A percentile compares a stretch with the other conserved stretches of the same genome.
These are phyloP conservation scores for Aythya baeri DNA, from an alignment of 2,113 vertebrate species.

Conservation along the genomic window DNA sequence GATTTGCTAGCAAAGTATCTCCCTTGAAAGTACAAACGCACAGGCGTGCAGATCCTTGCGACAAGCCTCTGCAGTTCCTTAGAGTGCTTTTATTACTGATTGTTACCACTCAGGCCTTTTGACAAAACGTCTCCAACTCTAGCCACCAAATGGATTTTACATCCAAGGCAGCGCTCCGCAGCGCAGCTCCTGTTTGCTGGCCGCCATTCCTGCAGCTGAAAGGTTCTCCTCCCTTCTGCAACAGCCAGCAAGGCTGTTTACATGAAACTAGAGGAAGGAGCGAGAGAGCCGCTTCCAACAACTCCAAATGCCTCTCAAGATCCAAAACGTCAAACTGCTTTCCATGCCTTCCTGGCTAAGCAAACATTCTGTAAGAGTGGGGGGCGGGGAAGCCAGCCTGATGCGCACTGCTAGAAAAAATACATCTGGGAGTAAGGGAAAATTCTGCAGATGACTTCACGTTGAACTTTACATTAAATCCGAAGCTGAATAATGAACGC, in stretches of 20 bases:
- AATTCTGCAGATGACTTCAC: neutral
- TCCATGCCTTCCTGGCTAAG: conserved; percentile 34
- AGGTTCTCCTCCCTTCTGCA: conserved; percentile 16
- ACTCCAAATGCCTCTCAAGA: conserved; percentile 27
- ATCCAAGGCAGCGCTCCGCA: neutral
- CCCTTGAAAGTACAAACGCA: neutral
- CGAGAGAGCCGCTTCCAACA: conserved; percentile 11
- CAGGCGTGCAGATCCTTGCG: neutral
- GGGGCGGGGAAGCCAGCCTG: neutral
- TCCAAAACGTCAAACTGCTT: conserved; percentile 36
- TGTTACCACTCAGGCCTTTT: neutral
- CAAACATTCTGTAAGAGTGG: neutral
- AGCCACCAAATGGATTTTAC: neutral
- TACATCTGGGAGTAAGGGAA: neutral
- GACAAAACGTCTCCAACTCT: neutral
- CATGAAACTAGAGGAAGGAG: conserved; percentile 21
- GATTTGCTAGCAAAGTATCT: neutral
- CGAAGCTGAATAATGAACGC: neutral
- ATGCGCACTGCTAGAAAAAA: neutral
- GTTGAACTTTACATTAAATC: neutral
- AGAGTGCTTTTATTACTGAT: neutral
- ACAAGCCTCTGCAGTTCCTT: neutral
- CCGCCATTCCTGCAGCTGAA: neutral
- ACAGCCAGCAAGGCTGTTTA: conserved; percentile 59
- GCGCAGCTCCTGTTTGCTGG: neutral